Evolutionary conservation across 2,113 vertebrate genomes (phyloP).

Genomic region (Ctenodactylus gundi): DNA sequence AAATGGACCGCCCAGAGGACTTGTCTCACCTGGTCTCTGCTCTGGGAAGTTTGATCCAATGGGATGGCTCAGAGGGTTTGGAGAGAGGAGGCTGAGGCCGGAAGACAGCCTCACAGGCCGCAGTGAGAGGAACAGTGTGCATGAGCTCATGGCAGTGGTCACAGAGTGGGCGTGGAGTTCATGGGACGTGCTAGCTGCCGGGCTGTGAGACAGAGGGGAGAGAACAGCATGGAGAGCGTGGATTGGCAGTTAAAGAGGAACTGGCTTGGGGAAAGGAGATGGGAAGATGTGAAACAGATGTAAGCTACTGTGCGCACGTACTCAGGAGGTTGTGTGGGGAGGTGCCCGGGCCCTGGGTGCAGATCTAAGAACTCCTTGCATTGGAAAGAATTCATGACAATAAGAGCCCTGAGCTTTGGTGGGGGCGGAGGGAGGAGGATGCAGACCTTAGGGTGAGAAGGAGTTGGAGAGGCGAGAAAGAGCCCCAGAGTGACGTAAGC

Average conservation of each 20-base stretch:
- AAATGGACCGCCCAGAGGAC: not conserved
- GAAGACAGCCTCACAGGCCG: no score
- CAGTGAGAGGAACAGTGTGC: fast-evolving
- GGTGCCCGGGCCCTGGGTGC: not conserved
- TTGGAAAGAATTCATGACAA: not conserved
- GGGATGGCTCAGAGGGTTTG: not conserved
- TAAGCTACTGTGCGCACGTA: not conserved
- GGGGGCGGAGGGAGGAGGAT: not conserved
- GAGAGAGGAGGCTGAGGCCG: not conserved
- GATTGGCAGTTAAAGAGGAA: not conserved
- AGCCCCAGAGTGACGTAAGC: no score
- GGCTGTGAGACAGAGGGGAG: not conserved
- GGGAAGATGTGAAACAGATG: not conserved
- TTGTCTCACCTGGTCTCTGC: not conserved
- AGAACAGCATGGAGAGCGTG: not conserved
- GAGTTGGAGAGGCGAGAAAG: not conserved
- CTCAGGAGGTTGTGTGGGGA: not conserved
- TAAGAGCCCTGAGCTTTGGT: not conserved
- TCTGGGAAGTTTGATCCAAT: not conserved
- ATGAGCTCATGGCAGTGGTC: not conserved
- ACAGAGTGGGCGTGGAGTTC: not conserved
- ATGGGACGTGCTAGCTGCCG: not conserved
- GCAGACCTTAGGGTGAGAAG: not conserved
- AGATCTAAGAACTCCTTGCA: not conserved
- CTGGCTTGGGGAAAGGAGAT: not conserved